Conservation (phyloP, 1,140 invertebrate species). For the Plectrocnemia conspersa region DNA sequence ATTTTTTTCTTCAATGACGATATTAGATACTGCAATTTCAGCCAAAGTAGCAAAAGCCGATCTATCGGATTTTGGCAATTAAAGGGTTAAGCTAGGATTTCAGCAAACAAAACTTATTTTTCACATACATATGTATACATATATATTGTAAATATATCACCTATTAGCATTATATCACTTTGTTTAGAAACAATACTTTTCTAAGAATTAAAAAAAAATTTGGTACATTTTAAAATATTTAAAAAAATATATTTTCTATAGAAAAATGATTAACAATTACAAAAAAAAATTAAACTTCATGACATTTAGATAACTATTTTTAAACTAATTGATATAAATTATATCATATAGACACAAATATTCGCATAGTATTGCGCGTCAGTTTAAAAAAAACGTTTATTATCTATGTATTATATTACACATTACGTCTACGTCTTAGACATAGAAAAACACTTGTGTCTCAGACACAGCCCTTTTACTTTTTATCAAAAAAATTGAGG, state of each 20-base stretch:
- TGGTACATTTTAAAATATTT: neutral
- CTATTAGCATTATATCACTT: neutral
- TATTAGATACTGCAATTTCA: neutral
- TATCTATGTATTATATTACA: neutral
- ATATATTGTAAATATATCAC: too few relatives aligned
- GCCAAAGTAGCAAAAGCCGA: too few relatives aligned
- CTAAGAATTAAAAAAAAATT: neutral
- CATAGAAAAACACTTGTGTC: neutral
- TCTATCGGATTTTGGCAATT: neutral
- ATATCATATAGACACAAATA: neutral
- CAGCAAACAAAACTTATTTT: neutral
- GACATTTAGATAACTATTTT: neutral
- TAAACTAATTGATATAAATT: neutral
- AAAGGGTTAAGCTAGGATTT: neutral
- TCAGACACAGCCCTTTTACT: neutral
- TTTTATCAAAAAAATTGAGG: neutral
- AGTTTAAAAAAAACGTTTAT: neutral
- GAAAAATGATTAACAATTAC: neutral
- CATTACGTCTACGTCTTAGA: neutral
- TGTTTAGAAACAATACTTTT: neutral
- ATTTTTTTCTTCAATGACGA: too few relatives aligned
- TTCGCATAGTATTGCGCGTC: neutral
- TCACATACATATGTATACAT: neutral
- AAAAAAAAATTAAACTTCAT: neutral
- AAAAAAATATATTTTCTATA: neutral